phyloP scores from a whole-genome alignment of 2,888 invertebrate genomes.

The Acheta domesticus region DNA sequence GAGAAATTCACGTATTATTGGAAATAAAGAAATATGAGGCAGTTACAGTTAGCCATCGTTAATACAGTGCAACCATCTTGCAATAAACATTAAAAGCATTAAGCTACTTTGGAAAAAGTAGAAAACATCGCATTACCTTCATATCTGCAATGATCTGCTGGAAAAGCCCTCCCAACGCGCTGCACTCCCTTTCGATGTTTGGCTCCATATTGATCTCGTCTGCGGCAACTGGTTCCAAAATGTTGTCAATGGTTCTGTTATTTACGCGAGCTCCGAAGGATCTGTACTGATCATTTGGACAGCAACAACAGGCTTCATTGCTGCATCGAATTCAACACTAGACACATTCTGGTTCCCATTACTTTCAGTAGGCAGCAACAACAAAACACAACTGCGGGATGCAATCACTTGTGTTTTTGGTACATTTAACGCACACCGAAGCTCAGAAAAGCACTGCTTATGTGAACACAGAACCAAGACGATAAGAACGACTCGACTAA shows the following conservation, averaged over 20 bases:
- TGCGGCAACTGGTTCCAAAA: not conserved
- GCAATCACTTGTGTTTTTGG: constrained; percentile 1
- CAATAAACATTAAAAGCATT: too few species aligned
- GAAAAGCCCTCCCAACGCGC: constrained; percentile 88
- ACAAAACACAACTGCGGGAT: not conserved
- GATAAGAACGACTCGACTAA: not conserved
- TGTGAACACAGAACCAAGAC: not conserved
- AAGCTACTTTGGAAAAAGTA: too few species aligned
- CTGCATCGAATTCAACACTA: not conserved
- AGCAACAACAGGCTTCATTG: not conserved
- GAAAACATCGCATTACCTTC: constrained; percentile 65
- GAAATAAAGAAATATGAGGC: too few species aligned
- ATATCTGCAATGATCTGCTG: constrained; percentile 94
- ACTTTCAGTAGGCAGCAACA: not conserved
- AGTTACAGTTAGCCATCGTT: too few species aligned
- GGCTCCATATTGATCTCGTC: constrained; percentile 60
- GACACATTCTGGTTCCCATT: constrained; percentile 9
- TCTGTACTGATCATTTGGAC: not conserved
- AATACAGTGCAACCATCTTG: too few species aligned
- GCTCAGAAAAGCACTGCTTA: not conserved
- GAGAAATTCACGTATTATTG: too few species aligned
- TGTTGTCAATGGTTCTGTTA: not conserved
- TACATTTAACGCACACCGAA: not conserved
- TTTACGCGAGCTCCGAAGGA: not conserved
- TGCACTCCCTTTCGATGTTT: constrained; percentile 76